Conservation (phyloP, 2,113 vertebrate species). For the Cyrtonyx montezumae region DNA sequence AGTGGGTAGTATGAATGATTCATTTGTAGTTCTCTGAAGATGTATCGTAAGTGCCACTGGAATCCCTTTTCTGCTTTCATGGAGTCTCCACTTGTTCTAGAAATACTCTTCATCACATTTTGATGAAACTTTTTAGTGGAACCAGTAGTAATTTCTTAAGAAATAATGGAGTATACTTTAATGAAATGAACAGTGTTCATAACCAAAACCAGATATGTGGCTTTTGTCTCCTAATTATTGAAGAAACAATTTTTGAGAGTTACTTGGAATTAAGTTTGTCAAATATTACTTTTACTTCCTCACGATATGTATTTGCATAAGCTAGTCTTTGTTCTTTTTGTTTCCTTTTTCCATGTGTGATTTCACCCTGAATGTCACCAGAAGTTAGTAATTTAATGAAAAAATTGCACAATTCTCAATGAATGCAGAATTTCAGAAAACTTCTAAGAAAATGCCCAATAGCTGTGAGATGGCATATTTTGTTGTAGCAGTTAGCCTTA, state of each 20-base stretch:
- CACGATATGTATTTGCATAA: not conserved
- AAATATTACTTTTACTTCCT: not conserved
- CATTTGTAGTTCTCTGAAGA: not conserved
- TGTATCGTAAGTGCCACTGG: not conserved
- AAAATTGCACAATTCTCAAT: not conserved
- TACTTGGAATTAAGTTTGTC: not conserved
- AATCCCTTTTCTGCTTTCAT: not conserved
- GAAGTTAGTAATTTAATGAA: not conserved
- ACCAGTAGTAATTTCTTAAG: not conserved
- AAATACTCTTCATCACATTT: not conserved
- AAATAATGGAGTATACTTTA: not conserved
- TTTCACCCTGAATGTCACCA: not conserved
- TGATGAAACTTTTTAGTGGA: not conserved
- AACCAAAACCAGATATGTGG: not conserved
- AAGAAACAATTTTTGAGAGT: not conserved
- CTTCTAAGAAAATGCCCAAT: not conserved
- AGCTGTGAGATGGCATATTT: not conserved
- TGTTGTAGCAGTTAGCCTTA: not conserved
- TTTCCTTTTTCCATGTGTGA: not conserved
- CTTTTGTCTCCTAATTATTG: not conserved
- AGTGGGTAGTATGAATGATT: not conserved
- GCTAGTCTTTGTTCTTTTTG: not conserved
- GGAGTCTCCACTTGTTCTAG: not conserved
- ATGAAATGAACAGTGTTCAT: not conserved
- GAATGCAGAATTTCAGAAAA: not conserved